These are phyloP conservation scores for Pocillopora verrucosa DNA, from an alignment of 64 coral and sea anemone species.

Conservation along the genomic window DNA sequence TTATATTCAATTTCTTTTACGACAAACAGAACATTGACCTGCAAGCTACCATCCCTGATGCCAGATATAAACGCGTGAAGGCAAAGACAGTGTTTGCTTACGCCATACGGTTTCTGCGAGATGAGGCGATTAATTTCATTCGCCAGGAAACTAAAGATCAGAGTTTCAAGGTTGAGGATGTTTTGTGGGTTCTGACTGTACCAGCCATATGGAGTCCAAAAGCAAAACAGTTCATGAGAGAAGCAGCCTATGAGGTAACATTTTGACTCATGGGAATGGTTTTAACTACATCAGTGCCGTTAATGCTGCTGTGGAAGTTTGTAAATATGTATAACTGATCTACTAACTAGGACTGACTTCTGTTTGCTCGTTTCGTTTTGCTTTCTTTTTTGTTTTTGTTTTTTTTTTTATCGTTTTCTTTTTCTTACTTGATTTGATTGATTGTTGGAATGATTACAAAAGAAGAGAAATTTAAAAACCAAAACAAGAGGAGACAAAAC, in stretches of 20 bases:
- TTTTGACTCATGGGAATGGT: no score
- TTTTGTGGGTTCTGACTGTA: constrained; percentile 47
- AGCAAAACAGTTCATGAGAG: constrained; percentile 56
- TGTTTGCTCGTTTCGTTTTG: no score
- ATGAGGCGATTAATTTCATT: constrained; percentile 26
- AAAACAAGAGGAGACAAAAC: no score
- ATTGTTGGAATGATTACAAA: no score
- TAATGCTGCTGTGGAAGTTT: background rate
- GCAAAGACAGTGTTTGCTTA: constrained; percentile 34
- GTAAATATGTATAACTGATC: no score
- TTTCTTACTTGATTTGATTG: no score
- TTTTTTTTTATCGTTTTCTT: no score
- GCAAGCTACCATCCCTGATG: constrained; percentile 1
- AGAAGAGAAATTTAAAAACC: no score
- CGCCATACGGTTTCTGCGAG: constrained; percentile 22
- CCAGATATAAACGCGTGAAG: background rate
- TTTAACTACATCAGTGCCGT: background rate
- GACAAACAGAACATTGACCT: background rate
- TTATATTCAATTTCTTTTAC: background rate
- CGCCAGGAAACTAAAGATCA: constrained; percentile 6
- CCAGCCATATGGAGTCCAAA: constrained; percentile 48
- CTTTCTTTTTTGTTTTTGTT: no score
- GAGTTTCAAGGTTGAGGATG: constrained; percentile 9
- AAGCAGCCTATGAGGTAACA: constrained; percentile 45
- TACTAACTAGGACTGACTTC: no score